Evolutionary conservation across 2,113 vertebrate genomes (phyloP), one percentile per base, ranked within the genome.

Genomic region (Heterotis niloticus): DNA sequence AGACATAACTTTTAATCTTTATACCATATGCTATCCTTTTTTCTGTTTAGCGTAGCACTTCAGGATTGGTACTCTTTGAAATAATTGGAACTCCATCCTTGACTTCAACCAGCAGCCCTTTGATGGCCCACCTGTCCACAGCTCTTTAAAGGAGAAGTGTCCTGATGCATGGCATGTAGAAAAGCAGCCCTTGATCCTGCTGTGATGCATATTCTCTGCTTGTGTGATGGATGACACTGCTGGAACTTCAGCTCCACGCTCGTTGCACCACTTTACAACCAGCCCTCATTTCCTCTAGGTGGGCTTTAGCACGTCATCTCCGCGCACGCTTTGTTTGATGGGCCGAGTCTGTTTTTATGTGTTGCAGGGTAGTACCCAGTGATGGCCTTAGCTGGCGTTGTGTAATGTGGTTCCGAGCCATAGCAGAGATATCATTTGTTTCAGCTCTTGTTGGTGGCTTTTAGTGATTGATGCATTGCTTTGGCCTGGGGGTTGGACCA

Each of bases 391-490:
- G 66, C 14, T 78, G 26, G 10, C 14, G 52, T 60, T 18, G 16
- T 28, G 52, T 60, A 20, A 44, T 26, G 26, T 29, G 26, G 66
- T 26, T 60, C 44, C 44, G 65, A 69, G 66, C 65, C 59, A 56
- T 34, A 67, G 60, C 51, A 70, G 34, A 59, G 66, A 60, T 60
- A 60, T 77, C 44, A 18, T 66, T 44, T 44, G 18, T 57, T 66
- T 34, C 17, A 29, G 24, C 23, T 51, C 81, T 82, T 78, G 79
- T 81, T 64, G 81, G 82, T 86, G 87, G 85, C 82, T 68, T 44
- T 71, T n/a, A 72, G 77, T 84, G 84, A 88, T 91, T 87, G 86
- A 88, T 90, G 85, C 77, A 44, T 83, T 78, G 85, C 84, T 83
- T 82, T 70, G 28, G 64, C 59, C 13, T 29, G 70, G 51, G 56